Base-by-base conservation (phyloP, 2,797 vertebrate genomes). In the Threskiornis aethiopicus region DNA sequence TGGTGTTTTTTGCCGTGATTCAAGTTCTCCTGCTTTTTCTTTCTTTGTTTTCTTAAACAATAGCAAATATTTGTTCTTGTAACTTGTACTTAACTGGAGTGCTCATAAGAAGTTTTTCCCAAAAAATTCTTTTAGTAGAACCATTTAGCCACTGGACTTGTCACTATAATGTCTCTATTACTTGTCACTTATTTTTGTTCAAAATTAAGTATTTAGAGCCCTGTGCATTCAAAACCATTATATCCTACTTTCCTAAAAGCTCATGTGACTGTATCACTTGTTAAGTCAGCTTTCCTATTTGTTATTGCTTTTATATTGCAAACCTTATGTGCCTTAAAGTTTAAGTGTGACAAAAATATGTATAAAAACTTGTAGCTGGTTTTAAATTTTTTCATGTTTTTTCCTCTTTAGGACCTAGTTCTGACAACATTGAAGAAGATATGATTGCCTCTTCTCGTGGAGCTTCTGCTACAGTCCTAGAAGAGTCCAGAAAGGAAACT, bases 391-490 rank as follows among this genome's bases (percentile, higher is more conserved):
- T 41, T 15, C 1, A 0, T 35, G 3, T 61, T 62, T 82, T 88
- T 20, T 25, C 58, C 47, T 73, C 6, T 52, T 90, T 72, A 99
- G 99, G 99, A 62, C 99, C 99, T 25, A 99, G 99, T 97, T 98
- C 98, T 77, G 99, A 99, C 97, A 99, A 98, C 87, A 95, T 92
- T 51, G 99, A 99, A 76, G 99, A 99, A 76, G 99, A 99, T 75
- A 94, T 98, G 93, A 98, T 96, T 92, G 79, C 98, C 21, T 99
- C 98, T 91, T 97, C 98, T 77, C 99, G 98, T 8, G 99, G 99
- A 79, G 98, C 99, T 77, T 99, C 99, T 28, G 99, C 99, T 37
- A 99, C 99, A 0, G 99, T 99, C 24, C 96, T 99, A 67, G 99
- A 99, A 96, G 99, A 99, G 96, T 99, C 99, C 8, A 98, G 99